Conservation (phyloP, 2,113 vertebrate species). For the Cyprinodon brontotheroides region DNA sequence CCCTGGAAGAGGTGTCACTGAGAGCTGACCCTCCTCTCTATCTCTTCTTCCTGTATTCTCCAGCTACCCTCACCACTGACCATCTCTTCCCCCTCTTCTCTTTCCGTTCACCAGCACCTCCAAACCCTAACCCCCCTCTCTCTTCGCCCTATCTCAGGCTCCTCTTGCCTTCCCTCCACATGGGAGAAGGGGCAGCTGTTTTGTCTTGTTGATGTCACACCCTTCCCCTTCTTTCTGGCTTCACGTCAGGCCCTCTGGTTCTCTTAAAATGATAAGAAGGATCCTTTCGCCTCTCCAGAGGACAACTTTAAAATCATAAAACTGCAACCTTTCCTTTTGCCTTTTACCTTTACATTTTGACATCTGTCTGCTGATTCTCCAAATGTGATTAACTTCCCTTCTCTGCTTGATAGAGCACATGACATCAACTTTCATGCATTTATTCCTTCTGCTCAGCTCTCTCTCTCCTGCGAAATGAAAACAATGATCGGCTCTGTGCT, state of each 20-base stretch:
- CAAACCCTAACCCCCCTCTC: slow-evolving; percentile 45
- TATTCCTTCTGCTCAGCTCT: slow-evolving; percentile 18
- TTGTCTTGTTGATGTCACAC: slow-evolving; percentile 69
- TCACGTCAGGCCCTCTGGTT: slow-evolving; percentile 48
- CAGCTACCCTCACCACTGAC: slow-evolving; percentile 24
- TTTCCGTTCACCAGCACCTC: slow-evolving; percentile 54
- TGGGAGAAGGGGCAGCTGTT: slow-evolving; percentile 76
- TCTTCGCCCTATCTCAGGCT: slow-evolving; percentile 34
- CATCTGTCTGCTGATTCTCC: background rate
- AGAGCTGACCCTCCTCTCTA: slow-evolving; percentile 34
- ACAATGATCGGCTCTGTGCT: slow-evolving; percentile 67
- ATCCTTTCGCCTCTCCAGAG: slow-evolving; percentile 27
- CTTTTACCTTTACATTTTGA: background rate
- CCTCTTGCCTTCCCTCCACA: slow-evolving; percentile 46
- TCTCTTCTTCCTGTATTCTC: slow-evolving; percentile 37
- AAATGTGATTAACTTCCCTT: slow-evolving; percentile 11
- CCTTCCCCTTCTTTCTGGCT: slow-evolving; percentile 71
- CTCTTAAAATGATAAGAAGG: slow-evolving; percentile 55
- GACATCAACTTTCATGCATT: slow-evolving; percentile 27
- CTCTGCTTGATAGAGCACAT: slow-evolving; percentile 26
- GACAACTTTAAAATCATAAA: background rate
- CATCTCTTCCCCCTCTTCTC: slow-evolving; percentile 21
- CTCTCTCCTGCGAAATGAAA: slow-evolving; percentile 38
- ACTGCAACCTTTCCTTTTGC: background rate
- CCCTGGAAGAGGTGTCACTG: slow-evolving; percentile 35